Conservation (phyloP, 1,140 invertebrate species). For the Heliconius melpomene region DNA sequence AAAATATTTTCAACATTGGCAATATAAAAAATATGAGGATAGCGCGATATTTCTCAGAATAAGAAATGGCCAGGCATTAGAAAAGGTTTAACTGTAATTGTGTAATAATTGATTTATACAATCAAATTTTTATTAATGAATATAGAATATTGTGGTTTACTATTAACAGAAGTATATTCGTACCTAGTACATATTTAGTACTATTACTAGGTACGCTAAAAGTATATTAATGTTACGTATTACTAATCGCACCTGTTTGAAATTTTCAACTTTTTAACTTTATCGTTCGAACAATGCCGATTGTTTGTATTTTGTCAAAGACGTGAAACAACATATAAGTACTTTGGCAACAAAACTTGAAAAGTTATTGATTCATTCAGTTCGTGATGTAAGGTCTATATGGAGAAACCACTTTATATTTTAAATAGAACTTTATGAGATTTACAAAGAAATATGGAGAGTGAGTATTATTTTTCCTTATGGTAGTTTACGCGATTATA, state of each 20-base stretch:
- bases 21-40: too few species aligned
- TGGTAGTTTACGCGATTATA: too few species aligned
- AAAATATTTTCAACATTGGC: too few species aligned
- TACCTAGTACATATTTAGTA: too few species aligned
- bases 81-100: too few species aligned
- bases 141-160: too few species aligned
- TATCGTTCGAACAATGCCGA: slow-evolving; percentile 33
- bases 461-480: slow-evolving; percentile 23
- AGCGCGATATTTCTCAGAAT: too few species aligned
- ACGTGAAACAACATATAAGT: slow-evolving; percentile 40
- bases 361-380: slow-evolving; percentile 31
- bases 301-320: slow-evolving; percentile 33
- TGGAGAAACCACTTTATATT: slow-evolving; percentile 6
- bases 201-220: too few species aligned
- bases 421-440: background rate
- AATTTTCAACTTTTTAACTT: slow-evolving; percentile 5
- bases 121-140: too few species aligned
- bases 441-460: slow-evolving; percentile 29
- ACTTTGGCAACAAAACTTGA: slow-evolving; percentile 32
- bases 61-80: too few species aligned
- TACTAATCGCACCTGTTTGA: background rate
- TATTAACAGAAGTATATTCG: too few species aligned
- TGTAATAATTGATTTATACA: too few species aligned
- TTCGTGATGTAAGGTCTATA: slow-evolving; percentile 28
- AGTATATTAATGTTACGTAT: background rate